Conservation (phyloP, 2,113 vertebrate genomes). For the Numenius arquata region DNA sequence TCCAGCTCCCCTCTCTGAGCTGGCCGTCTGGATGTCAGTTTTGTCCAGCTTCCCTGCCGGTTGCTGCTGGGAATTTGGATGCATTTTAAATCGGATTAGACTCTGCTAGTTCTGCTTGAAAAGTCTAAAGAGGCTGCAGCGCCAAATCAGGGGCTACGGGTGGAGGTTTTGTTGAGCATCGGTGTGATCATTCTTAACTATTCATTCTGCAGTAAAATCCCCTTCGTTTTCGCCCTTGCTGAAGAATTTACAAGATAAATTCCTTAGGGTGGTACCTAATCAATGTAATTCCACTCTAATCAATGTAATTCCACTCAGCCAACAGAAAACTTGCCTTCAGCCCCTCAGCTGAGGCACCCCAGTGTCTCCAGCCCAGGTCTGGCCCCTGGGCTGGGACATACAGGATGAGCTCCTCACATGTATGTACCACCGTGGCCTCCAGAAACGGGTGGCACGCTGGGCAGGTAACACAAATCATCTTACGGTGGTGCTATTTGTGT, state of each 20-base stretch:
- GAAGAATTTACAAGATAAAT: background rate
- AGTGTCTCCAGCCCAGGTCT: background rate
- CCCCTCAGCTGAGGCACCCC: background rate
- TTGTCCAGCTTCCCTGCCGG: background rate
- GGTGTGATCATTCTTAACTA: background rate
- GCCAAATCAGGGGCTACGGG: background rate
- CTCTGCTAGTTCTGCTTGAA: background rate
- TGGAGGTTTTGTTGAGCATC: background rate
- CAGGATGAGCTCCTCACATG: background rate
- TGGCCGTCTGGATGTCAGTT: background rate
- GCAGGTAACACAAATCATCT: background rate
- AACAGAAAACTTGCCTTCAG: background rate
- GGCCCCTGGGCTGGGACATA: background rate
- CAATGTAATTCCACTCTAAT: too few relatives aligned
- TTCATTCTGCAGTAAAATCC: background rate
- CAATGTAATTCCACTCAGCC: too few relatives aligned
- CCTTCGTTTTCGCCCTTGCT: background rate
- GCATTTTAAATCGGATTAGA: background rate
- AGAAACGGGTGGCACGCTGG: background rate
- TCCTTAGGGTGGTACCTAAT: background rate
- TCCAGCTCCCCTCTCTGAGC: background rate
- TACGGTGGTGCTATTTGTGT: background rate
- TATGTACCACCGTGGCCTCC: background rate
- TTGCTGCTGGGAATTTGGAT: constrained; percentile 3
- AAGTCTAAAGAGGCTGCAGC: background rate